Percentiles rank a stretch among this genome's conserved stretches.
phyloP scores from a whole-genome alignment of 1,140 invertebrate genomes.

The Mercenaria mercenaria region DNA sequence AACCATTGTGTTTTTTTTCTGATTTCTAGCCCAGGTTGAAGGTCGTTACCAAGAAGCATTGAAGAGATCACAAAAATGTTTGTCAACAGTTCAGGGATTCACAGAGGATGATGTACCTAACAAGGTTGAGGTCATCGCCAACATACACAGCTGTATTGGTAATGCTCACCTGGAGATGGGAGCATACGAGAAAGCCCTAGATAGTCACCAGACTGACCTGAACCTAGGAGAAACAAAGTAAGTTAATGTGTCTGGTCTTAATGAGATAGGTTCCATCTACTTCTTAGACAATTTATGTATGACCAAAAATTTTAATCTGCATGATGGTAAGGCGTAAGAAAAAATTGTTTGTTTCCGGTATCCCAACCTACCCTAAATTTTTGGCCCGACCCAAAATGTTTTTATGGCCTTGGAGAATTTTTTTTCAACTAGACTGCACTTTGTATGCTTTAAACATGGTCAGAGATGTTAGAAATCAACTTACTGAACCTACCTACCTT shows the following conservation, averaged over 20 bases:
- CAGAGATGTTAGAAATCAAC: no score
- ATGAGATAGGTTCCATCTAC: neutral
- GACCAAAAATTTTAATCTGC: no score
- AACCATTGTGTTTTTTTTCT: no score
- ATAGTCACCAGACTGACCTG: slow-evolving; percentile 82
- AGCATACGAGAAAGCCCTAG: slow-evolving; percentile 82
- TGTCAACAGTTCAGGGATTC: slow-evolving; percentile 80
- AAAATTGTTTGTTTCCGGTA: no score
- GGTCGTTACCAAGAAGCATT: slow-evolving; percentile 80
- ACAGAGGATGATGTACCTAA: slow-evolving; percentile 81
- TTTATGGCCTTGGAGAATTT: no score
- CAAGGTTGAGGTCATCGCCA: slow-evolving; percentile 82
- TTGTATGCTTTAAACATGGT: no score
- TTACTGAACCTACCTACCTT: no score
- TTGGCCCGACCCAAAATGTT: no score
- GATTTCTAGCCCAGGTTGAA: slow-evolving; percentile 79
- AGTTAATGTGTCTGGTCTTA: slow-evolving; percentile 66
- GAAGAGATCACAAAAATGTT: slow-evolving; percentile 80
- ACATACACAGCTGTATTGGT: slow-evolving; percentile 85
- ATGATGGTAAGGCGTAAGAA: no score
- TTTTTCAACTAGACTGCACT: no score
- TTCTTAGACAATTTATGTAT: neutral
- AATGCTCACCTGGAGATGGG: slow-evolving; percentile 85
- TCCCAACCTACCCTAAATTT: no score
- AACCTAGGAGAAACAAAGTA: slow-evolving; percentile 81